These are phyloP conservation scores for Hylomyscus alleni DNA, from an alignment of 2,797 vertebrate species.

Conservation along the genomic window DNA sequence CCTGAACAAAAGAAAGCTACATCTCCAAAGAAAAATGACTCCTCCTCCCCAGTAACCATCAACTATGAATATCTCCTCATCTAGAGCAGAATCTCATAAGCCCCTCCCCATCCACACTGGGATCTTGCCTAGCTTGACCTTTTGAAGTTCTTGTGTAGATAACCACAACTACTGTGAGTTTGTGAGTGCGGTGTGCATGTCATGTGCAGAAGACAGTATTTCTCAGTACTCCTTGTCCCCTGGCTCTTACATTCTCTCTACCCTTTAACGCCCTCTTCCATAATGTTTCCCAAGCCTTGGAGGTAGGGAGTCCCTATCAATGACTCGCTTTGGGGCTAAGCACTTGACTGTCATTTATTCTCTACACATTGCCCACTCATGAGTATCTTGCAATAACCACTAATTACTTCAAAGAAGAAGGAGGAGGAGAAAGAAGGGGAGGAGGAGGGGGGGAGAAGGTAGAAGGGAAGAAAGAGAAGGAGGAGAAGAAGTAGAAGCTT, in stretches of 20 bases:
- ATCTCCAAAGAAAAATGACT: neutral
- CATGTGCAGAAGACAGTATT: neutral
- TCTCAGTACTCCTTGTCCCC: neutral
- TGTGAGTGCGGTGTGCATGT: neutral
- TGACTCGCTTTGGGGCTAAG: neutral
- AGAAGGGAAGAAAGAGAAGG: accelerated
- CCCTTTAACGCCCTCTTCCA: neutral
- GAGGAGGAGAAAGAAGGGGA: neutral
- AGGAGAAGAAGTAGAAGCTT: neutral
- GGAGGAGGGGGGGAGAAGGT: too few species aligned
- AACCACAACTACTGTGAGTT: neutral
- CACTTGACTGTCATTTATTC: neutral
- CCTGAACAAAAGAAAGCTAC: neutral
- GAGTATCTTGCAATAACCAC: neutral
- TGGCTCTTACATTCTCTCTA: too few species aligned
- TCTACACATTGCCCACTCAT: neutral
- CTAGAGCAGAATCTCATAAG: neutral
- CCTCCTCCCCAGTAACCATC: neutral
- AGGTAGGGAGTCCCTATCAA: neutral
- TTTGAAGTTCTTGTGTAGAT: too few species aligned
- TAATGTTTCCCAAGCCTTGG: neutral
- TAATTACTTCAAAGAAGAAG: too few species aligned
- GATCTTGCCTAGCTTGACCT: neutral
- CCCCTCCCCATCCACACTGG: neutral
- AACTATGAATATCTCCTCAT: neutral